Percentiles rank a stretch among this genome's conserved stretches.
These are phyloP conservation scores for Tipula unca DNA, from an alignment of 2,888 invertebrate species.

Conservation along the genomic window DNA sequence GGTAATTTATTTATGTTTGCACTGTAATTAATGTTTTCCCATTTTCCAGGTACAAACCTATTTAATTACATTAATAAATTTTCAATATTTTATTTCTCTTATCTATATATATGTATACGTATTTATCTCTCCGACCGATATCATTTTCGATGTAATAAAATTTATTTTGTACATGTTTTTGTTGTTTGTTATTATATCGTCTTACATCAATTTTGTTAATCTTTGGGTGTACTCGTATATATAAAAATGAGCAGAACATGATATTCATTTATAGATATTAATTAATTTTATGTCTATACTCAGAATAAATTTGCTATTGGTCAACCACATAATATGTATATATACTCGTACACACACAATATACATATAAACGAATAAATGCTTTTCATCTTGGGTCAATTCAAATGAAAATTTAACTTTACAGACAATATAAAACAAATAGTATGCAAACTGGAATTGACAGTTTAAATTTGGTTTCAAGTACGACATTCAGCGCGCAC, in stretches of 20 bases:
- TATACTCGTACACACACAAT: not conserved
- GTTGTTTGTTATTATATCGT: not conserved
- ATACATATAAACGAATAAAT: not conserved
- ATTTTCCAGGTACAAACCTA: not conserved
- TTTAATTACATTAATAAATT: conserved; percentile 8
- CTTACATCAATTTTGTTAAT: not conserved
- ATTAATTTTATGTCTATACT: not conserved
- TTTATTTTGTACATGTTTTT: not conserved
- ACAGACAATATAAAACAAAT: not conserved
- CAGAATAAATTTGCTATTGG: no score
- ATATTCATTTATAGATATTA: not conserved
- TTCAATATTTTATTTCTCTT: not conserved
- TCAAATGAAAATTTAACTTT: not conserved
- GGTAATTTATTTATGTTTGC: not conserved
- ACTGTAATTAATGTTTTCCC: not conserved
- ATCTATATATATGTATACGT: no score
- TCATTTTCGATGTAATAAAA: not conserved
- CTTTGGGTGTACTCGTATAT: not conserved
- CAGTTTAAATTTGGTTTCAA: not conserved
- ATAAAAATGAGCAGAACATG: no score
- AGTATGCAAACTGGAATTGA: not conserved
- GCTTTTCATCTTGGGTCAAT: not conserved
- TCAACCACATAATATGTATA: not conserved
- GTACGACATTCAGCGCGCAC: not conserved
- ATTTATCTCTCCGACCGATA: not conserved